These are phyloP conservation scores for Acropora tenuis DNA, from an alignment of 64 coral and sea anemone genomes.

Conservation along the genomic window DNA sequence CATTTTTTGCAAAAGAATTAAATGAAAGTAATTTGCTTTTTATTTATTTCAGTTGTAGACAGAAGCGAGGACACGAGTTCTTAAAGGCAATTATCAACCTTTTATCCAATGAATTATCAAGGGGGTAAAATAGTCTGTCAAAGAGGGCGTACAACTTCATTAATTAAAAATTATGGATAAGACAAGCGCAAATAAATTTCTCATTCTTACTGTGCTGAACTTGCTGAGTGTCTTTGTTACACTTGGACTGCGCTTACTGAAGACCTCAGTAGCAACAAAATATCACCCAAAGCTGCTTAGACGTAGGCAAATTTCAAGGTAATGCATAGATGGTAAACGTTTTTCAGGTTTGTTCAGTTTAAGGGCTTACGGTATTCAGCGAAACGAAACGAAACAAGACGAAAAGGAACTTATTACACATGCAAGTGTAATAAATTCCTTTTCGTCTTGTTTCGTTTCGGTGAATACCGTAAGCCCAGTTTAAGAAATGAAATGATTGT, in stretches of 20 bases:
- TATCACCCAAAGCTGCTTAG: background rate
- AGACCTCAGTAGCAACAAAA: background rate
- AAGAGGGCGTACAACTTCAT: background rate
- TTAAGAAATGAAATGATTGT: too few relatives aligned
- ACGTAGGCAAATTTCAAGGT: background rate
- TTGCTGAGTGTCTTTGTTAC: background rate
- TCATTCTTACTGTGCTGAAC: background rate
- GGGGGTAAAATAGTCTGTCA: background rate
- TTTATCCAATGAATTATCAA: background rate
- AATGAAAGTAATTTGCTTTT: too few relatives aligned
- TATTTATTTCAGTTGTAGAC: background rate
- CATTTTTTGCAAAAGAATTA: too few relatives aligned
- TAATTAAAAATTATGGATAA: background rate
- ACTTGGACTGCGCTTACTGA: background rate
- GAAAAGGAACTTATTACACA: too few relatives aligned
- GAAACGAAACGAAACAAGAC: too few relatives aligned
- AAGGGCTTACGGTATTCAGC: too few relatives aligned
- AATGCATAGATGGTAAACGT: background rate
- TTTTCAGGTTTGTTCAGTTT: too few relatives aligned
- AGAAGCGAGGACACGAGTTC: too few relatives aligned
- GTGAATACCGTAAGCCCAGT: too few relatives aligned
- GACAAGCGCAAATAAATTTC: background rate
- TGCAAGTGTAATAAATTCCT: too few relatives aligned
- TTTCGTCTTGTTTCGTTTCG: too few relatives aligned
- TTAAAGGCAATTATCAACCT: too few relatives aligned